Percentiles rank a stretch among this genome's conserved stretches.
phyloP scores from a whole-genome alignment of 2,888 invertebrate genomes.

The Epistrophella euchroma region DNA sequence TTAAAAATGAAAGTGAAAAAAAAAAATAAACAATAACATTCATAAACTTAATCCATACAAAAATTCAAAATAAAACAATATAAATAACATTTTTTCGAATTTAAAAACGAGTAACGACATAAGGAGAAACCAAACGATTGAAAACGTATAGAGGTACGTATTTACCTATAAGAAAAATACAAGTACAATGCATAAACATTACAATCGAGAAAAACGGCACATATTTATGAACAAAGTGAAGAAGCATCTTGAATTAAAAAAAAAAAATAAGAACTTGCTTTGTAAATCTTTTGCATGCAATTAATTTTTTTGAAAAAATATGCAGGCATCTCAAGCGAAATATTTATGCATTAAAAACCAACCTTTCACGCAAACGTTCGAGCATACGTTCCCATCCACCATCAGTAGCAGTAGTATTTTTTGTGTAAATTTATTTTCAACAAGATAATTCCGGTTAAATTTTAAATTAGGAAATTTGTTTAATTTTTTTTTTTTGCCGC shows the following conservation, averaged over 20 bases:
- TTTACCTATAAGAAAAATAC: not conserved
- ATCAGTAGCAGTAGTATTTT: slow-evolving; percentile 71
- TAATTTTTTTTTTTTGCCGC: slow-evolving; percentile 42
- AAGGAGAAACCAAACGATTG: not conserved
- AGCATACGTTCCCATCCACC: slow-evolving; percentile 76
- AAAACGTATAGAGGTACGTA: not conserved
- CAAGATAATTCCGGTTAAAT: slow-evolving; percentile 55
- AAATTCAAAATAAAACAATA: not conserved
- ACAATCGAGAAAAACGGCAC: not conserved
- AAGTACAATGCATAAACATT: not conserved
- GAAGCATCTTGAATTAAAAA: not conserved
- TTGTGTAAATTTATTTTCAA: slow-evolving; percentile 23
- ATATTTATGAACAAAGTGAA: slow-evolving; percentile 1
- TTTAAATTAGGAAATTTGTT: slow-evolving; percentile 41
- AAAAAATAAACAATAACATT: too few species aligned
- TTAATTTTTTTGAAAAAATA: slow-evolving; percentile 6
- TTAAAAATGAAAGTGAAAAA: too few species aligned
- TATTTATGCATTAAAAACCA: slow-evolving; percentile 60
- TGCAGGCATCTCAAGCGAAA: slow-evolving; percentile 35
- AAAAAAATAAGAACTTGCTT: slow-evolving; percentile 46
- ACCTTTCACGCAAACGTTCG: slow-evolving; percentile 72
- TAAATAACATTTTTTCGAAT: not conserved
- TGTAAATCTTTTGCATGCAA: slow-evolving; percentile 63
- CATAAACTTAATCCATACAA: not conserved
- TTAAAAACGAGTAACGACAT: not conserved